Percentiles rank a stretch among this genome's conserved stretches.
Conservation (phyloP, 2,113 vertebrate genomes). For the Elaphurus davidianus region DNA sequence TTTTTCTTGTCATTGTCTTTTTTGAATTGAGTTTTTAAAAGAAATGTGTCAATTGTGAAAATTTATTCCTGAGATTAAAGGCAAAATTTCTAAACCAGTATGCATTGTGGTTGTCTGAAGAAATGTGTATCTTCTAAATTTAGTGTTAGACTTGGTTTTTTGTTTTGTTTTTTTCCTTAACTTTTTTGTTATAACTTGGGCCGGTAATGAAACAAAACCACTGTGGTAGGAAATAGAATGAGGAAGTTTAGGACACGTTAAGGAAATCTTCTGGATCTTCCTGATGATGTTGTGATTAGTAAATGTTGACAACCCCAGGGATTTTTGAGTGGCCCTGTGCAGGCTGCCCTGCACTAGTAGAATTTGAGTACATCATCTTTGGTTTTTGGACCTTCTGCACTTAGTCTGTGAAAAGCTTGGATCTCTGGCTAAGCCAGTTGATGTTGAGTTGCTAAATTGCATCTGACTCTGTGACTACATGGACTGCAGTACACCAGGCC, state of each 20-base stretch:
- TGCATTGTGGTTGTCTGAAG: neutral
- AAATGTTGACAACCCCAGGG: neutral
- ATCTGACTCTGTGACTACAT: neutral
- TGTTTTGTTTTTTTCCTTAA: neutral
- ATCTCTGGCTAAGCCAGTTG: neutral
- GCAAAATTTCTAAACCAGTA: neutral
- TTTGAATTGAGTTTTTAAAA: neutral
- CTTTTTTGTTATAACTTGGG: neutral
- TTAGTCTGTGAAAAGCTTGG: neutral
- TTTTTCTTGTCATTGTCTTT: constrained; percentile 26
- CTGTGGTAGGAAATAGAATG: neutral
- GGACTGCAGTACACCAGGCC: neutral
- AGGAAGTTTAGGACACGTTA: neutral
- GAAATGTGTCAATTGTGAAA: neutral
- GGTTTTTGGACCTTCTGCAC: neutral
- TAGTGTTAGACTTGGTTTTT: neutral
- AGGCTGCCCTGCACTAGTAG: neutral
- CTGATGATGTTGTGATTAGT: neutral
- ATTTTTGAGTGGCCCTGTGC: neutral
- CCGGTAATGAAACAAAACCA: neutral
- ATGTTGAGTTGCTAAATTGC: neutral
- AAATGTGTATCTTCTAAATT: neutral
- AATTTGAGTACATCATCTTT: neutral
- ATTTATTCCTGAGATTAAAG: neutral
- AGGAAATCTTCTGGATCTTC: neutral